phyloP scores from a whole-genome alignment of 30 jellyfish, hydroid and myxozoan species.

The Hydra vulgaris region DNA sequence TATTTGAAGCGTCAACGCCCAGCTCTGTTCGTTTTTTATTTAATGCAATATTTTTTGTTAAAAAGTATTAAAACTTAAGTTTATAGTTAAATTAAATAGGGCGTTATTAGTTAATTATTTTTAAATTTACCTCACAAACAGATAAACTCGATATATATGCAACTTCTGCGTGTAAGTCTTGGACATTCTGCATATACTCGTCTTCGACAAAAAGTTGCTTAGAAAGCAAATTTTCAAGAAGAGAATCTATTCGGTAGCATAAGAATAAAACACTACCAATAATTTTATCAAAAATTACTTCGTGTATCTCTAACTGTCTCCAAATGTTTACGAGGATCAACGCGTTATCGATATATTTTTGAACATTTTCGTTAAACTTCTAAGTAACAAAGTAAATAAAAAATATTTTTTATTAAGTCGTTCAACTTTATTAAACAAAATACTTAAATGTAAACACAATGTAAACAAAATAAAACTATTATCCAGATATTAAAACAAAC shows the following conservation, averaged over 20 bases:
- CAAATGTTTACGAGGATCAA: background rate
- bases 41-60: too few relatives aligned
- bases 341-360: background rate
- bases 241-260: background rate
- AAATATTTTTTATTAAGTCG: too few relatives aligned
- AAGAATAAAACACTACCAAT: background rate
- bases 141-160: background rate
- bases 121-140: background rate
- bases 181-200: background rate
- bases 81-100: too few relatives aligned
- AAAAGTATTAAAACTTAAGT: too few relatives aligned
- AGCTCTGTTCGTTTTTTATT: too few relatives aligned
- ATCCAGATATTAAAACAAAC: too few relatives aligned
- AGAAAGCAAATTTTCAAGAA: background rate
- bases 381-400: background rate
- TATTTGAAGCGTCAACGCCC: too few relatives aligned
- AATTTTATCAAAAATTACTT: background rate
- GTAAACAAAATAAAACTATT: too few relatives aligned
- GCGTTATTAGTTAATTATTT: too few relatives aligned
- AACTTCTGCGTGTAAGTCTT: background rate
- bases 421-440: too few relatives aligned
- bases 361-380: background rate
- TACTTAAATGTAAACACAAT: too few relatives aligned
- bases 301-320: background rate
- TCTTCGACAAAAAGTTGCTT: background rate